Percentiles rank a stretch among this genome's conserved stretches.
Conservation (phyloP, 2,113 vertebrate genomes). For the Daboia siamensis region DNA sequence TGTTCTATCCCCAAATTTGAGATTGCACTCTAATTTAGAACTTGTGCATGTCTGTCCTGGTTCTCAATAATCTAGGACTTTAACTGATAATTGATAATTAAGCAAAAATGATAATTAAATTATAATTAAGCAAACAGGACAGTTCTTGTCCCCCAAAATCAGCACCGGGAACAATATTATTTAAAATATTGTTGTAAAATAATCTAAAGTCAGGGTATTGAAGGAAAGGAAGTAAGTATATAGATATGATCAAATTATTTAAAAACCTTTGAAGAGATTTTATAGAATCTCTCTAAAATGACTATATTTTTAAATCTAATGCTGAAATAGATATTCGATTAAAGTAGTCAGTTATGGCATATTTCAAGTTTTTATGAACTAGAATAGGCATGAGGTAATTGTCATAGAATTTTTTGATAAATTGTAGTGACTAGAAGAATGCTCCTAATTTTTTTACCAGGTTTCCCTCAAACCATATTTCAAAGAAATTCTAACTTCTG, state of each 20-base stretch:
- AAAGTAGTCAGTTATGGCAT: background rate
- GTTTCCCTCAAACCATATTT: conserved; percentile 17
- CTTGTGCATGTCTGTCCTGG: conserved; percentile 34
- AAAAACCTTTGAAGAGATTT: background rate
- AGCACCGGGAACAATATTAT: background rate
- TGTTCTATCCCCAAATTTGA: background rate
- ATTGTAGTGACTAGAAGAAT: conserved; percentile 39
- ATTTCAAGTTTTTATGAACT: conserved; percentile 8
- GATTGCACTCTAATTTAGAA: conserved; percentile 10
- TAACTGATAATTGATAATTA: background rate
- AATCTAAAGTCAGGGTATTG: background rate
- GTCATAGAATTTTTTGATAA: conserved; percentile 27
- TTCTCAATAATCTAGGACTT: conserved; percentile 43
- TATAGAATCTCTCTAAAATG: background rate
- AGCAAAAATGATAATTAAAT: background rate
- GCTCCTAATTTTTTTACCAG: conserved; percentile 15
- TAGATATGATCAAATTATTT: background rate
- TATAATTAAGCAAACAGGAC: background rate
- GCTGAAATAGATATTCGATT: background rate
- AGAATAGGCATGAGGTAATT: conserved; percentile 39
- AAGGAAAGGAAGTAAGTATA: background rate
- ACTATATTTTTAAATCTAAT: background rate
- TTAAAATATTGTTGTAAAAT: background rate
- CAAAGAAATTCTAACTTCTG: conserved; percentile 39
- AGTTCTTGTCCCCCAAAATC: no score